Evolutionary conservation across 2,888 invertebrate species (phyloP), one percentile per base, ranked within the genome.

Genomic region (Busseola fusca): DNA sequence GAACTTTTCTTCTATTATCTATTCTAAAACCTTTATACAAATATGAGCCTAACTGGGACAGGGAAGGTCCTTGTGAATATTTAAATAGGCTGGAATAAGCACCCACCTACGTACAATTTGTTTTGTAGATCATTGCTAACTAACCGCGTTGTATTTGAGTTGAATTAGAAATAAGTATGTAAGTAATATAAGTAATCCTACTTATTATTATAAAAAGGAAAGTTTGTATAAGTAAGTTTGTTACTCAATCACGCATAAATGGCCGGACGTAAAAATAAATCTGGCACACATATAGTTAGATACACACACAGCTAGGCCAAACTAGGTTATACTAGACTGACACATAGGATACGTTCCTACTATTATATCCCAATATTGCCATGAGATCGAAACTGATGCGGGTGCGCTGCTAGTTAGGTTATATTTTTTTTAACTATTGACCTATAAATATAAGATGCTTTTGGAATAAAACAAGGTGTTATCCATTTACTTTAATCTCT

Each of bases 51-150:
- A 7, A 40, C 10, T n/a, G 34, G 10, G 10, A 40, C 10, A 18
- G 34, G 10, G 10, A 27, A 56, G 34, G 37, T 37, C 25, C 54
- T 59, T 56, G 40, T 68, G 48, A 74, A 76, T 69, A 74, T 60
- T 68, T 56, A 42, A 74, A 48, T 48, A 60, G n/a, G 9, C 25
- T 40, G 45, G 56, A 68, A 59, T 76, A 54, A 59, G 48, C 34
- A 56, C 30, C n/a, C 16, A 52, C 30, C 21, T n/a, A 60, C 40
- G 25, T 34, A 67, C 30, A 58, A 27, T 57, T 54, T 76, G 50
- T 60, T 34, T 68, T 50, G n/a, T 30, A 40, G 1, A 58, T 58
- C 21, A 58, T 58, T 58, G 27, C 21, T 54, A 75, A 54, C 48
- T 14, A 65, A 25, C 54, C 25, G 21, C 42, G 21, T 56, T 34